Conservation (phyloP, 1,140 invertebrate species). For the Monomorium pharaonis region DNA sequence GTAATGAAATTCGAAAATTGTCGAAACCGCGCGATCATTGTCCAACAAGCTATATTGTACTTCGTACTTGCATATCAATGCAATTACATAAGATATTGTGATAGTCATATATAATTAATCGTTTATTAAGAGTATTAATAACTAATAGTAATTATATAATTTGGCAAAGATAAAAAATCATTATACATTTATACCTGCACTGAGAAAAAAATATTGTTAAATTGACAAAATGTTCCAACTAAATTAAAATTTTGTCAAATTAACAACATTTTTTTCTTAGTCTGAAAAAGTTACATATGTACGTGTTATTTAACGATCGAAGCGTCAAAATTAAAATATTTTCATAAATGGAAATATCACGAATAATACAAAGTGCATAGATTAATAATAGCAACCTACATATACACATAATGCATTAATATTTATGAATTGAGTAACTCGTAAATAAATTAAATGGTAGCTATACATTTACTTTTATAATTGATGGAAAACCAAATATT, state of each 20-base stretch:
- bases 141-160: not conserved
- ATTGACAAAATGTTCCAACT: too few species aligned
- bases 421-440: not conserved
- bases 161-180: not conserved
- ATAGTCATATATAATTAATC: not conserved
- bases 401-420: not conserved
- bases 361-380: not conserved
- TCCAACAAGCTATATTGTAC: not conserved
- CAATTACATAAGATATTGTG: not conserved
- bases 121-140: not conserved
- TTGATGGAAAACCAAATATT: too few species aligned
- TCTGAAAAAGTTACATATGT: not conserved
- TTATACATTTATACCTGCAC: not conserved
- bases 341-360: not conserved
- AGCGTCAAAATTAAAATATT: not conserved
- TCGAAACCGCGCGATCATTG: not conserved
- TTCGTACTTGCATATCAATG: not conserved
- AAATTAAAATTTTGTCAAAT: too few species aligned
- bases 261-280: too few species aligned
- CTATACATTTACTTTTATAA: not conserved
- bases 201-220: too few species aligned
- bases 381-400: too few species aligned
- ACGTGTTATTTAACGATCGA: not conserved
- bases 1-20: slow-evolving; percentile 4
- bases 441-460: not conserved